Conservation (phyloP, 2,113 vertebrate genomes). For the Ammodramus savannarum region DNA sequence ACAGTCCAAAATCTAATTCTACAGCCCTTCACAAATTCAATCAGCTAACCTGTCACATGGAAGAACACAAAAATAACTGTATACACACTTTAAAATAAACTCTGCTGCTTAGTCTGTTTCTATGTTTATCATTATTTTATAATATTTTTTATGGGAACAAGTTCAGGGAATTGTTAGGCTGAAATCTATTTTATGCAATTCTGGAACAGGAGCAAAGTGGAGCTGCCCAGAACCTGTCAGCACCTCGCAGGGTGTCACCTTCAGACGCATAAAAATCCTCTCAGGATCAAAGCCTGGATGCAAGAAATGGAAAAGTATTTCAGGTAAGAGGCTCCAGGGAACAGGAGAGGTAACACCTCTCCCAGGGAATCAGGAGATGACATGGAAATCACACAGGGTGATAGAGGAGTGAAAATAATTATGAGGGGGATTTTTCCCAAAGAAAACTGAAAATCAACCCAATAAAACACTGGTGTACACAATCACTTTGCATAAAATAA, state of each 20-base stretch:
- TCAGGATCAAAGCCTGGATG: neutral
- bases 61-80: neutral
- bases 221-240: neutral
- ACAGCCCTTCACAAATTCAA: neutral
- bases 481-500: fast-evolving
- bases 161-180: neutral
- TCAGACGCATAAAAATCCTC: neutral
- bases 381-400: neutral
- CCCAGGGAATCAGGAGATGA: neutral
- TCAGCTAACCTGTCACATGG: neutral
- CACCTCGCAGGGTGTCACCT: neutral
- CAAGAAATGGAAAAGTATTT: neutral
- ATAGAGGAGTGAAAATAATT: neutral
- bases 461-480: neutral
- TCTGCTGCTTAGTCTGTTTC: neutral
- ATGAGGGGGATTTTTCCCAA: neutral
- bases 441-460: neutral
- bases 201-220: neutral
- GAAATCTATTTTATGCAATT: neutral
- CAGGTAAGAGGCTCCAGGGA: neutral
- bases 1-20: neutral
- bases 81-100: neutral
- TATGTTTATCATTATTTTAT: neutral
- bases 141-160: neutral
- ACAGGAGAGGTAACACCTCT: neutral